Evolutionary conservation across 2,888 invertebrate genomes (phyloP), one percentile per base, ranked within the genome.

Genomic region (Deilephila porcellus): DNA sequence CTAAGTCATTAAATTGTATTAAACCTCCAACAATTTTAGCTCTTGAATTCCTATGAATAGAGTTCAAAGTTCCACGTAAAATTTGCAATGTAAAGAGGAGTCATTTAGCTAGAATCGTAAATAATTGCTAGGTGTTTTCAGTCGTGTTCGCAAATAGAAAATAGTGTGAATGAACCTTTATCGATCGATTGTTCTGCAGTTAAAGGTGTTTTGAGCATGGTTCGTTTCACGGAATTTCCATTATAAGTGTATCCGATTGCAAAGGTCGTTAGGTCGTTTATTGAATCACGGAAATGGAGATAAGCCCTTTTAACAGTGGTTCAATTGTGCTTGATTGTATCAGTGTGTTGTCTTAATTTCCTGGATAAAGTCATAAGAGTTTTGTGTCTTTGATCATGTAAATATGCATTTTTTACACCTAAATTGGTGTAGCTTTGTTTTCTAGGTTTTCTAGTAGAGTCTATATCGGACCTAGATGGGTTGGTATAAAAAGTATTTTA

Each of bases 151-250:
- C 72, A 63, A 72, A 72, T 62, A 72, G 72, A 25, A 67, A 67
- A 29, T 32, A 72, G 62, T 63, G 72, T 72, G 72, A 72, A 72
- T 72, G 63, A 72, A 72, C 72, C 53, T 29, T 72, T 60, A 72
- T 72, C 45, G 64, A 67, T 67, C 64, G 64, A 25, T 67, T 67
- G 64, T 67, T 67, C 20, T 20, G 4, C 17, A 56, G 56, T 56
- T 56, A n/a, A 60, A 60, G 60, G 60, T 25, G 60, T 60, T 25
- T 20, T 60, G 17, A 29, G 60, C 45, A 45, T 60, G 20, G 20
- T 20, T 25, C 25, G 20, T 29, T 14, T 29, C 25, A 60, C 29
- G 14, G 29, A 60, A 17, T 60, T 25, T 60, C 29, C 17, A 29
- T 60, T 60, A 17, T n/a, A 6, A 56, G 5, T n/a, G 19, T n/a